Percentiles rank a stretch among this genome's conserved stretches.
Evolutionary conservation across 2,113 vertebrate genomes (phyloP).

Genomic region (Aldabrachelys gigantea): DNA sequence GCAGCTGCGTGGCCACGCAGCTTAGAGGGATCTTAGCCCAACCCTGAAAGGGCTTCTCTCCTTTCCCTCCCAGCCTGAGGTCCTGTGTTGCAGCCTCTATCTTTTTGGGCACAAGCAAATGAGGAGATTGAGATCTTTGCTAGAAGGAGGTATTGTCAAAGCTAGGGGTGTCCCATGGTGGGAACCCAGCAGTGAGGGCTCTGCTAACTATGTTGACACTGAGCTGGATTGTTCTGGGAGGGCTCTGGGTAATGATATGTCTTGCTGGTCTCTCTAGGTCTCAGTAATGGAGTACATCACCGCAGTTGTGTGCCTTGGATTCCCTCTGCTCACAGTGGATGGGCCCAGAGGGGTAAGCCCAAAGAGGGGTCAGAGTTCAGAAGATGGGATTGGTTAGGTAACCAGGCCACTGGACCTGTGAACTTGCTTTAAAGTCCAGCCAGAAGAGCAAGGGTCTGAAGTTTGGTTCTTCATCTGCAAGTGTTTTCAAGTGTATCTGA

Average conservation of each 20-base stretch:
- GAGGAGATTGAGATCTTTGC: not conserved
- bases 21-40: no score
- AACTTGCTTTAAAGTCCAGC: rapidly evolving
- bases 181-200: not conserved
- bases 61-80: not conserved
- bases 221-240: rapidly evolving
- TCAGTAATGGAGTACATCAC: slow-evolving; percentile 95
- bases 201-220: rapidly evolving
- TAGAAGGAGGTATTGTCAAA: not conserved
- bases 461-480: not conserved
- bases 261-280: slow-evolving; percentile 78
- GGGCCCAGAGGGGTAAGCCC: slow-evolving; percentile 93
- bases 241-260: not conserved
- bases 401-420: not conserved
- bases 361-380: not conserved
- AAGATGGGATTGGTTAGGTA: not conserved
- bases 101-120: rapidly evolving
- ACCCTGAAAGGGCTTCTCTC: not conserved
- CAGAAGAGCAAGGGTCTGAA: not conserved
- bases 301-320: slow-evolving; percentile 94
- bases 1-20: no score
- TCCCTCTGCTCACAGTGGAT: slow-evolving; percentile 91
- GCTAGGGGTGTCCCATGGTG: not conserved
- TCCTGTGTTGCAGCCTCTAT: not conserved
- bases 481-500: not conserved